Evolutionary conservation across 2,797 vertebrate genomes (phyloP).

Genomic region (Sebastes iracundus): DNA sequence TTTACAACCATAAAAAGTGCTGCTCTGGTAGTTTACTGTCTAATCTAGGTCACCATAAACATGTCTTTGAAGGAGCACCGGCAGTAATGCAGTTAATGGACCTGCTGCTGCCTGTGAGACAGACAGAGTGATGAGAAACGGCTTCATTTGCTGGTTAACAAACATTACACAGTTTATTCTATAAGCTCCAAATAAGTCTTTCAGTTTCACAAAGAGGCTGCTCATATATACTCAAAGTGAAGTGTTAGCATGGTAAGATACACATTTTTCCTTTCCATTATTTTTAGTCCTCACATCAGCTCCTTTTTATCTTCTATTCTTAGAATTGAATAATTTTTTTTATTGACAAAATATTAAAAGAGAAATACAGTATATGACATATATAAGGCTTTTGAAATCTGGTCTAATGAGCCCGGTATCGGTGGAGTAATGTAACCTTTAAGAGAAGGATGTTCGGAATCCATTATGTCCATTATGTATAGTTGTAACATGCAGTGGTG

Average conservation of each 20-base stretch:
- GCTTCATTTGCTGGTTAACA: not conserved
- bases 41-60: not conserved
- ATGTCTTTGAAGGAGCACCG: not conserved
- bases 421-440: not conserved
- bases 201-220: not conserved
- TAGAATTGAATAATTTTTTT: accelerated
- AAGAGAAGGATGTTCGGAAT: not conserved
- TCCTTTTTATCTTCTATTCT: not conserved
- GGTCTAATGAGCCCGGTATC: not conserved
- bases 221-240: not conserved
- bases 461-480: too few relatives aligned
- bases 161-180: not conserved
- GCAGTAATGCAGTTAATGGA: not conserved
- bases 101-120: not conserved
- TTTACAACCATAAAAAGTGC: not conserved
- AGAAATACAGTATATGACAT: not conserved
- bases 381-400: not conserved
- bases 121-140: too few relatives aligned
- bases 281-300: not conserved
- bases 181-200: not conserved
- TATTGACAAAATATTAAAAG: too few relatives aligned
- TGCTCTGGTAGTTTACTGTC: not conserved
- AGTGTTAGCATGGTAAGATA: not conserved
- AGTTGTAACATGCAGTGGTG: not conserved
- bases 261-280: not conserved